Percentiles rank a stretch among this genome's conserved stretches.
Conservation (phyloP, 2,113 vertebrate species). For the Phrynosoma platyrhinos region DNA sequence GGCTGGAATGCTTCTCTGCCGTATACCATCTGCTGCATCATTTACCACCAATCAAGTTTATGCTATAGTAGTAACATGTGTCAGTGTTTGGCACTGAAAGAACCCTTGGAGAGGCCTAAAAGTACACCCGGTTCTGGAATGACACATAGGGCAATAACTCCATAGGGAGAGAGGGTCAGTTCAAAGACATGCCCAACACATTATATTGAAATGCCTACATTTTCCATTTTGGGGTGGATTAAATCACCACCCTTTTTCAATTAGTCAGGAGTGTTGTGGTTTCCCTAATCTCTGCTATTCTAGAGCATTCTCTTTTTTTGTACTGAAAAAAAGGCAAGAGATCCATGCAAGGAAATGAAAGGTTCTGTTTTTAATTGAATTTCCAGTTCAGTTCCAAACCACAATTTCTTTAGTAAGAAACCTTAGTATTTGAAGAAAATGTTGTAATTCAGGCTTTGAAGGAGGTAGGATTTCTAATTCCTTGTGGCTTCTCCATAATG, state of each 20-base stretch:
- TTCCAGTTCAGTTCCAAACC: constrained; percentile 63
- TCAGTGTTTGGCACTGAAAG: too few species aligned
- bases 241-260: neutral
- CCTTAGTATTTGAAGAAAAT: constrained; percentile 65
- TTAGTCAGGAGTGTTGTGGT: neutral
- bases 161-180: neutral
- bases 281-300: neutral
- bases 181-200: neutral
- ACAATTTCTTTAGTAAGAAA: constrained; percentile 62
- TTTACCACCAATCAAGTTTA: too few species aligned
- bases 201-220: neutral
- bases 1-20: too few species aligned
- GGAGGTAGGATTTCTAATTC: constrained; percentile 68
- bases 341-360: neutral
- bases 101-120: too few species aligned
- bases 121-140: neutral
- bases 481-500: constrained; percentile 64
- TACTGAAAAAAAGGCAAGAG: constrained; percentile 25
- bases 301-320: neutral
- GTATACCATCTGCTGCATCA: too few species aligned
- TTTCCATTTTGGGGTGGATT: neutral
- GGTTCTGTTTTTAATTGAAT: constrained; percentile 60
- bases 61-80: too few species aligned
- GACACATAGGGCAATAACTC: neutral
- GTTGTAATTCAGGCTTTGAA: constrained; percentile 63